Conservation (phyloP, 2,888 invertebrate species). For the Spisula subtruncata region DNA sequence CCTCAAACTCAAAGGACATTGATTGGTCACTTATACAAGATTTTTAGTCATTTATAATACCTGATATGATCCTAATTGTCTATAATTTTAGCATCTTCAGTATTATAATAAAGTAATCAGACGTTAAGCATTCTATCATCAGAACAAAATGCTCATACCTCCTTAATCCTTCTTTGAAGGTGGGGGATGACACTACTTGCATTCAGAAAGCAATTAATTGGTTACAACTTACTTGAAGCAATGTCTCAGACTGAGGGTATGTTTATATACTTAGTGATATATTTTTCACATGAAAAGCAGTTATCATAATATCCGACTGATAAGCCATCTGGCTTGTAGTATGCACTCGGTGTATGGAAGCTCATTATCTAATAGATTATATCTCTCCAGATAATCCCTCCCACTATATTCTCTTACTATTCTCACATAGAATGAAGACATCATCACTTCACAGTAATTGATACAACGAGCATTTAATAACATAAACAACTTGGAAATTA, state of each 20-base stretch:
- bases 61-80: too few relatives aligned
- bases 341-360: background rate
- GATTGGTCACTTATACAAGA: too few relatives aligned
- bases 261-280: slow-evolving; percentile 12
- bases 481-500: background rate
- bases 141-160: too few relatives aligned
- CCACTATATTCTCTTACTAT: too few relatives aligned
- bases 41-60: too few relatives aligned
- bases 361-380: slow-evolving; percentile 39
- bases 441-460: background rate
- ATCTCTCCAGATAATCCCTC: slow-evolving; percentile 39
- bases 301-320: slow-evolving; percentile 41
- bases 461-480: background rate
- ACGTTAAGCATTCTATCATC: too few relatives aligned
- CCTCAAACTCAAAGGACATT: too few relatives aligned
- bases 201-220: background rate
- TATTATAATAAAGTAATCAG: too few relatives aligned
- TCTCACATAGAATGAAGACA: slow-evolving; percentile 28
- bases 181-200: too few relatives aligned
- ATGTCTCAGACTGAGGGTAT: background rate
- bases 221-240: background rate
- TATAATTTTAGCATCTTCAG: too few relatives aligned
- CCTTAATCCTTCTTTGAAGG: too few relatives aligned
- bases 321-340: slow-evolving; percentile 39
- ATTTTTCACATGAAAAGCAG: slow-evolving; percentile 10